Evolutionary conservation across 2,797 vertebrate species (phyloP).

Genomic region (Darevskia mixta): DNA sequence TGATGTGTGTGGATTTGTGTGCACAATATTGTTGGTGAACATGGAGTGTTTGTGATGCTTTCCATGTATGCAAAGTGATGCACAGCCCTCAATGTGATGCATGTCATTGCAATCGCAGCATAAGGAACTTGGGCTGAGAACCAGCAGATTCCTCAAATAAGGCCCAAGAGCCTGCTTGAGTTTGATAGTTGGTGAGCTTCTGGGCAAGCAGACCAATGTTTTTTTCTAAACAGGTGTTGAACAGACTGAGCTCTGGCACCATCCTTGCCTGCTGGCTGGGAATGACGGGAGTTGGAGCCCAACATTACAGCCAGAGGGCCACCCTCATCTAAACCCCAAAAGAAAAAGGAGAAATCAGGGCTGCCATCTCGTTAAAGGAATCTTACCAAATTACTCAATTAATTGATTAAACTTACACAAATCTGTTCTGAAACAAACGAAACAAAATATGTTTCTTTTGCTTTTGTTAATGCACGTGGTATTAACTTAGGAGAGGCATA

Average conservation of each 20-base stretch:
- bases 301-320: too few species aligned
- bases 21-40: background rate
- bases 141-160: too few species aligned
- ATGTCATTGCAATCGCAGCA: background rate
- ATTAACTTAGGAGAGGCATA: background rate
- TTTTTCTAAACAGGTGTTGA: background rate
- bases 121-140: too few species aligned
- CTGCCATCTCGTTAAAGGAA: background rate
- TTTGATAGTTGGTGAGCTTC: background rate
- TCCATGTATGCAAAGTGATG: too few species aligned
- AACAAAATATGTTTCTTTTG: background rate
- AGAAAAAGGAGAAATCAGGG: background rate
- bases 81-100: too few species aligned
- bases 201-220: background rate
- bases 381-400: background rate
- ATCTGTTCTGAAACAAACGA: background rate
- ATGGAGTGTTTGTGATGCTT: background rate
- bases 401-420: background rate
- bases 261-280: background rate
- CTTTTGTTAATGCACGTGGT: background rate
- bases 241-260: too few species aligned
- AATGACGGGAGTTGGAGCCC: too few species aligned
- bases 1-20: background rate
- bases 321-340: background rate
- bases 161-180: background rate